Evolutionary conservation across 2,113 vertebrate genomes (phyloP).

Genomic region (Pseudonaja textilis): DNA sequence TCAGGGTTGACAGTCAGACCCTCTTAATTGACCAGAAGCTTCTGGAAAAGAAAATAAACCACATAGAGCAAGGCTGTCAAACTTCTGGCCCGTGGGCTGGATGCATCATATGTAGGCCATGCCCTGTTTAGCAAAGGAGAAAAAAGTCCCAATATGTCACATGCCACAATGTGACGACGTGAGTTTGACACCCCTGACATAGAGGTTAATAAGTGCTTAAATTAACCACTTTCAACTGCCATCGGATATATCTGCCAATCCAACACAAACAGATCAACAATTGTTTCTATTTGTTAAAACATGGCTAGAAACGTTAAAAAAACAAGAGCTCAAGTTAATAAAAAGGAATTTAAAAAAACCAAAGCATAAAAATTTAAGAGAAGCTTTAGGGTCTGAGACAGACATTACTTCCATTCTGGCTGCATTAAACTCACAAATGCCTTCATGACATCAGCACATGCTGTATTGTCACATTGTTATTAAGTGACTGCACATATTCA

Average conservation of each 20-base stretch:
- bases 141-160: too few species aligned
- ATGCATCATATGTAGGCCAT: too few species aligned
- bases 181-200: too few species aligned
- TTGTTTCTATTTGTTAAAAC: not conserved
- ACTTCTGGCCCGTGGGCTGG: too few species aligned
- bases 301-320: not conserved
- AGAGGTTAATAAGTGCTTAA: too few species aligned
- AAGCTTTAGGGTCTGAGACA: not conserved
- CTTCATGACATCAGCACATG: conserved; percentile 33
- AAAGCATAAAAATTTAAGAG: accelerated
- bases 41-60: too few species aligned
- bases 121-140: too few species aligned
- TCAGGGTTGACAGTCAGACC: too few species aligned
- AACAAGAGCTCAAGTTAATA: not conserved
- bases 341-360: not conserved
- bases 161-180: too few species aligned
- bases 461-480: conserved; percentile 62
- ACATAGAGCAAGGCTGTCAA: too few species aligned
- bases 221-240: too few species aligned
- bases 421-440: conserved; percentile 4
- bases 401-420: accelerated
- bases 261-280: not conserved
- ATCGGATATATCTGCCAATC: not conserved
- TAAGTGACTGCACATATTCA: conserved; percentile 52
- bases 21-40: too few species aligned